Evolutionary conservation across 2,888 invertebrate genomes (phyloP).

Genomic region (Sphecodes monilicornis): DNA sequence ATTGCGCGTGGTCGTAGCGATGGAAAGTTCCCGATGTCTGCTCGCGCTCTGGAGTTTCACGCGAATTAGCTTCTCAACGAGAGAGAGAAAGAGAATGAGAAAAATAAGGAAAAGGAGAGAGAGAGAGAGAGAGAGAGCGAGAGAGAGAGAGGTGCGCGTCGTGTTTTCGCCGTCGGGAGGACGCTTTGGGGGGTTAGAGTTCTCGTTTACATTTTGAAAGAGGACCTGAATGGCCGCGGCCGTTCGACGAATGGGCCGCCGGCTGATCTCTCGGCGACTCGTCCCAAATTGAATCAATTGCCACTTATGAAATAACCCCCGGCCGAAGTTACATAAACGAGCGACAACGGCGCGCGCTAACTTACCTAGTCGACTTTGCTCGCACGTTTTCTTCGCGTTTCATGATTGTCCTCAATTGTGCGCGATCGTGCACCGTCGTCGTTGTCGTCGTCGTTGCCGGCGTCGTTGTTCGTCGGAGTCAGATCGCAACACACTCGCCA

Average conservation of each 20-base stretch:
- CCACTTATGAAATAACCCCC: conserved; percentile 62
- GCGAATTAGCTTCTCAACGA: not conserved
- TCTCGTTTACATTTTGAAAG: conserved; percentile 51
- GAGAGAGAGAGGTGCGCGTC: not conserved
- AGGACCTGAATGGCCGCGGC: conserved; percentile 41
- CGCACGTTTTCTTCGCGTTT: conserved; percentile 36
- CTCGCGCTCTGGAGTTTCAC: not conserved
- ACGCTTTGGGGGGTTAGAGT: not conserved
- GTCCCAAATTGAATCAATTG: conserved; percentile 69
- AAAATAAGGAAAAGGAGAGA: no score
- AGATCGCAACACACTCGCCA: not conserved
- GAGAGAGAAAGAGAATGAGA: not conserved
- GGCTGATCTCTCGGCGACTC: conserved; percentile 35
- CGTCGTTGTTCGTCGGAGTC: not conserved
- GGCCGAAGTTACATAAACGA: conserved; percentile 64
- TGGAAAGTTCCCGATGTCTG: conserved; percentile 22
- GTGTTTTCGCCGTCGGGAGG: not conserved
- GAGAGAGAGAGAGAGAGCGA: not conserved
- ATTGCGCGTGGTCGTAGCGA: not conserved
- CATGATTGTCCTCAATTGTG: conserved; percentile 53
- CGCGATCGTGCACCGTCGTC: conserved; percentile 1
- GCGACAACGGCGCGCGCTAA: conserved; percentile 12
- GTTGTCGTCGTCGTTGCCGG: not conserved
- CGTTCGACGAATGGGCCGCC: conserved; percentile 14
- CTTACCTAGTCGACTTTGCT: conserved; percentile 41